Percentiles rank a stretch among this genome's conserved stretches.
Conservation (phyloP, 2,797 vertebrate genomes). For the Cynopterus sphinx region DNA sequence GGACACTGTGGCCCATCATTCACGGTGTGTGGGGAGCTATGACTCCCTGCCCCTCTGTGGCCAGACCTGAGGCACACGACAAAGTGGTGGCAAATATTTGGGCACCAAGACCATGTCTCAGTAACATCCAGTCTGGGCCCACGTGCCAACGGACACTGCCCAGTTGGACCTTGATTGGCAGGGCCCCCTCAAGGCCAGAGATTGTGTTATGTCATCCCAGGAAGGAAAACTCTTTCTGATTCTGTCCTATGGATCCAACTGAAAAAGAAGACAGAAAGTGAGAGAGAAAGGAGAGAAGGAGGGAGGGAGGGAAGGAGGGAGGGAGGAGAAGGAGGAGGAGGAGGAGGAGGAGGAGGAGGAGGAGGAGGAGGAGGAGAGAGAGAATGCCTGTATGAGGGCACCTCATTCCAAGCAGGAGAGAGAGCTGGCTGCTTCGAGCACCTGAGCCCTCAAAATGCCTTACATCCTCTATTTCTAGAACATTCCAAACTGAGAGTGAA, state of each 20-base stretch:
- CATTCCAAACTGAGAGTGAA: neutral
- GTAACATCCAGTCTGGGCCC: neutral
- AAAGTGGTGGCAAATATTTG: neutral
- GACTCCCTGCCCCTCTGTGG: neutral
- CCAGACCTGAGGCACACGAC: neutral
- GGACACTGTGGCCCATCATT: fast-evolving
- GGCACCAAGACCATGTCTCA: neutral
- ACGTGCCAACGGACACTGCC: neutral
- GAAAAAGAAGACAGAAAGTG: neutral
- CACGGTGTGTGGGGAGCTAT: too few relatives aligned
- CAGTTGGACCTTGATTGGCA: neutral
- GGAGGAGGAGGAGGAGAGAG: too few relatives aligned
- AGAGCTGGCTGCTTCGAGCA: neutral
- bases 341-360: fast-evolving
- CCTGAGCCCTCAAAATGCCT: neutral
- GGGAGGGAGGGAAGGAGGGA: neutral
- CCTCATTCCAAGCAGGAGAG: too few relatives aligned
- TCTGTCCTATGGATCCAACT: neutral
- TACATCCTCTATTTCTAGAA: neutral
- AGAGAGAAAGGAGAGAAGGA: neutral
- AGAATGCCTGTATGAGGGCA: too few relatives aligned
- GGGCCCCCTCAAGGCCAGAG: neutral
- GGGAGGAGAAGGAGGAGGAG: fast-evolving
- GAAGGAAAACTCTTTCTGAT: neutral
- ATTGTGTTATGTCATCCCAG: neutral